A percentile compares a stretch with the other conserved stretches of the same genome.
Evolutionary conservation across 2,113 vertebrate species (phyloP).

Genomic region (Halcyon malimbica): DNA sequence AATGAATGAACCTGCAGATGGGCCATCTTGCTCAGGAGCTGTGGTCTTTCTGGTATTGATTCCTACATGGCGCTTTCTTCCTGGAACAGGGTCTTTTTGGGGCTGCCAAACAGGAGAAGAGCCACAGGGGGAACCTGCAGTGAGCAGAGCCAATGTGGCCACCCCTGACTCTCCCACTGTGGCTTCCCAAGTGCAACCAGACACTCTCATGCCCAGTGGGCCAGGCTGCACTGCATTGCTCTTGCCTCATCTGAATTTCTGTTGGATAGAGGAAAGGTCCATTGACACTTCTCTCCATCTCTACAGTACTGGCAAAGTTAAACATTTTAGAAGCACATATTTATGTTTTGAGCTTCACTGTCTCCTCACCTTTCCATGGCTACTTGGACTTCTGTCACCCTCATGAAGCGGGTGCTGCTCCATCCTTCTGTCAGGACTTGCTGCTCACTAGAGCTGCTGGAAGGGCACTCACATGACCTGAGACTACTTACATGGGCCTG

Average conservation of each 20-base stretch:
- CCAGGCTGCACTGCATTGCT: neutral
- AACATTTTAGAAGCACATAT: neutral
- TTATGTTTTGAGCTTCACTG: neutral
- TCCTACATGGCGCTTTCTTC: neutral
- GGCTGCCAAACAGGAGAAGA: neutral
- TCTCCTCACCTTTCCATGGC: neutral
- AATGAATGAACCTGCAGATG: neutral
- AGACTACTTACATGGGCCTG: neutral
- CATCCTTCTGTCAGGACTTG: neutral
- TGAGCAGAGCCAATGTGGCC: neutral
- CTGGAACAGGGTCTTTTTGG: neutral
- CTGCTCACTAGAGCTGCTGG: neutral
- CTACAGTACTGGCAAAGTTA: neutral
- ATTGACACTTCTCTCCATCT: neutral
- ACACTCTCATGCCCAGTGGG: fast-evolving
- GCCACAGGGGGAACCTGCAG: fast-evolving
- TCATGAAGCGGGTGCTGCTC: neutral
- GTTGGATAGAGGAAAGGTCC: neutral
- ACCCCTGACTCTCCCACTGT: neutral
- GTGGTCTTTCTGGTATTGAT: fast-evolving
- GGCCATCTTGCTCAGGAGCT: neutral
- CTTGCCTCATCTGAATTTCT: neutral
- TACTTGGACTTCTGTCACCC: neutral
- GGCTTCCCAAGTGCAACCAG: neutral
- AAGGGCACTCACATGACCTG: neutral